Percentiles rank a stretch among this genome's conserved stretches.
Conservation (phyloP, 2,797 vertebrate genomes). For the Tiaroga cobitis region DNA sequence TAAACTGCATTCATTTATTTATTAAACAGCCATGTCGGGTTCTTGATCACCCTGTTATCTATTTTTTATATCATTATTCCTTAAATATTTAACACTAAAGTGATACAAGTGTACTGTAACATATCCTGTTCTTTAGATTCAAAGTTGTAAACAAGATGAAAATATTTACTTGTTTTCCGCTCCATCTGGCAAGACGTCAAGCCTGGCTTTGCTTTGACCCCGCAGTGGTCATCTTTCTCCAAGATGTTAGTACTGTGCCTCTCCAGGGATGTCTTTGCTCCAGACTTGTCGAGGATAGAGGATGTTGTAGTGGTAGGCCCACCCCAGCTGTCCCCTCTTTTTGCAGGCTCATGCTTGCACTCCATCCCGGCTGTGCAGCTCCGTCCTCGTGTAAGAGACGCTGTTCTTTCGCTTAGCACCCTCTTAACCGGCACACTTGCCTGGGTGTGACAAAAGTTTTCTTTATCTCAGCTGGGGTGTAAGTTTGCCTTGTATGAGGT, state of each 20-base stretch:
- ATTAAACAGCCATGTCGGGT: neutral
- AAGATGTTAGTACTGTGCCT: slow-evolving; percentile 65
- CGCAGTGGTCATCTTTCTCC: slow-evolving; percentile 66
- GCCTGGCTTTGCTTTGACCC: slow-evolving; percentile 68
- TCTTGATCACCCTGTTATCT: neutral
- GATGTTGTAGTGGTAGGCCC: slow-evolving; percentile 28
- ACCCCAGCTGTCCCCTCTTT: slow-evolving; percentile 76
- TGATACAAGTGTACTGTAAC: neutral
- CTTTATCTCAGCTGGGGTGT: slow-evolving; percentile 50
- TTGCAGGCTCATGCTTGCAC: slow-evolving; percentile 69
- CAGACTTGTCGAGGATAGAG: neutral
- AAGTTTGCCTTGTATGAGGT: slow-evolving; percentile 23
- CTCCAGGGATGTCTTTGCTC: slow-evolving; percentile 62
- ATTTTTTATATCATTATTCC: neutral
- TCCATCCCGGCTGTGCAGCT: slow-evolving; percentile 63
- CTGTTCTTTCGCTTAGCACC: slow-evolving; percentile 33
- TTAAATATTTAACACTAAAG: neutral
- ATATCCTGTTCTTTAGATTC: neutral
- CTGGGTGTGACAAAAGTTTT: slow-evolving; percentile 41
- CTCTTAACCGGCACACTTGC: slow-evolving; percentile 8
- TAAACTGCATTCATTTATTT: neutral
- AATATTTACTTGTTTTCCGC: slow-evolving; percentile 81
- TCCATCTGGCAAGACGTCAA: slow-evolving; percentile 61
- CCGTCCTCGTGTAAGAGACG: slow-evolving; percentile 5
- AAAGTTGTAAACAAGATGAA: slow-evolving; percentile 57